phyloP scores from a whole-genome alignment of 2,113 vertebrate species.

The Jacana jacana region DNA sequence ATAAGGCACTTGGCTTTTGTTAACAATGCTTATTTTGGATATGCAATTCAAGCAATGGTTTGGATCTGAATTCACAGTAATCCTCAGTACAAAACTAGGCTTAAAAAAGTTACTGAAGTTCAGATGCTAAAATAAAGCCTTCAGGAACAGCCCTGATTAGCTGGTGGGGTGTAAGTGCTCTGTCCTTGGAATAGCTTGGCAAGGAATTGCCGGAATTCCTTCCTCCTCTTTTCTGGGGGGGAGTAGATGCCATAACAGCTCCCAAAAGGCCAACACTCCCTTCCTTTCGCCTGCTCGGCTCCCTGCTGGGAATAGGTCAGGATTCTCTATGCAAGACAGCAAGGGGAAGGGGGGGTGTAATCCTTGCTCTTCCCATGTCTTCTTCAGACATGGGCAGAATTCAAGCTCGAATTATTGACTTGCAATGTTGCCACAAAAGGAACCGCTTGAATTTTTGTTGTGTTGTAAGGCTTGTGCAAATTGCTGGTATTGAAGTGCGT shows the following conservation, averaged over 20 bases:
- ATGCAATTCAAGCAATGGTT: conserved; percentile 28
- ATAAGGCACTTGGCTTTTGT: conserved; percentile 35
- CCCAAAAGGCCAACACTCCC: conserved; percentile 6
- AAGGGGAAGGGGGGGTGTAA: neutral
- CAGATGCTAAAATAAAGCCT: conserved; percentile 59
- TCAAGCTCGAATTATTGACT: neutral
- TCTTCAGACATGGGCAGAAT: neutral
- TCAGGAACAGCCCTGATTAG: conserved; percentile 8
- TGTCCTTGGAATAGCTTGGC: conserved; percentile 42
- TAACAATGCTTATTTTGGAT: conserved; percentile 61
- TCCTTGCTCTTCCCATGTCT: too few relatives aligned
- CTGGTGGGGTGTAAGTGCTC: conserved; percentile 7
- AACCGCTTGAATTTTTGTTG: neutral
- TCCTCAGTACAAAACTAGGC: conserved; percentile 42
- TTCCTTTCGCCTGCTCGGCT: neutral
- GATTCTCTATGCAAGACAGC: neutral
- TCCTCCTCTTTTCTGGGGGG: conserved; percentile 37
- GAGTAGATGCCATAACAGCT: neutral
- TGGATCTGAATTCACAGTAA: conserved; percentile 40
- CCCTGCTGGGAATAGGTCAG: neutral
- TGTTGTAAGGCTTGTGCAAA: neutral
- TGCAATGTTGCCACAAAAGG: neutral
- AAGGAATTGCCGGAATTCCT: conserved; percentile 27
- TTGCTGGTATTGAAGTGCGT: neutral
- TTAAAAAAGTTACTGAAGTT: conserved; percentile 31